Base-by-base conservation (phyloP, 2,888 invertebrate species). In the Coelopa pilipes region DNA sequence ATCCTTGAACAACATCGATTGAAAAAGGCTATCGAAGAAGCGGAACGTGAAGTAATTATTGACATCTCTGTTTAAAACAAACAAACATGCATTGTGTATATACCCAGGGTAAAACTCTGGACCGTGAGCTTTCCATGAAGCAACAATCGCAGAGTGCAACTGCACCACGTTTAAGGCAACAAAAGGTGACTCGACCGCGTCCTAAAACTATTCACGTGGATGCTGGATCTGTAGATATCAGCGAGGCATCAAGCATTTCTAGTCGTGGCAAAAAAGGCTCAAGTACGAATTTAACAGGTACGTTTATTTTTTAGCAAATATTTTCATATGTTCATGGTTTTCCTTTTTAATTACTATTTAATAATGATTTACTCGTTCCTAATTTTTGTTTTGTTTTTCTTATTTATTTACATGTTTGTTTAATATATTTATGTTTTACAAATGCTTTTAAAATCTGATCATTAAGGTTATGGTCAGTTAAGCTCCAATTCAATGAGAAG, bases 1-100 rank as follows among this genome's bases (percentile, higher is more conserved):
- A 98, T 98, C 84, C 91, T 97, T 81, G 96, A 96, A 84, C 95
- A 96, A 87, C 96, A 98, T 89, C 94, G 96, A 88, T 89, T 96
- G 80, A 96, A 97, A 86, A 98, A 98, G 88, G 95, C 95, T 72
- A 92, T 95, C 77, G 96, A 97, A 86, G 96, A 96, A 88, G 96
- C 96, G 34, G 95, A 96, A 87, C 88, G 94, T 85, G 95, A 95
- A 90, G 94, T 94, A 65, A 65, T 57, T 46, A 57, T 24, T 3
- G 62, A 49, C 21, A 66, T 24, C 24, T 62, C 17, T 10, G 24
- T 34, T 68, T 5, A 2, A 45, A 24, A 63, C 17, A 45, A 13
- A 10, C 13, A 46, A 5, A 10, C 24, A 24, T 63, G 45, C 10
- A 63, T 34, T 46, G 34, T 34, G 34, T 34, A 34, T 53, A n/a